Base-by-base conservation (phyloP, 2,797 vertebrate species). In the Iguana delicatissima region DNA sequence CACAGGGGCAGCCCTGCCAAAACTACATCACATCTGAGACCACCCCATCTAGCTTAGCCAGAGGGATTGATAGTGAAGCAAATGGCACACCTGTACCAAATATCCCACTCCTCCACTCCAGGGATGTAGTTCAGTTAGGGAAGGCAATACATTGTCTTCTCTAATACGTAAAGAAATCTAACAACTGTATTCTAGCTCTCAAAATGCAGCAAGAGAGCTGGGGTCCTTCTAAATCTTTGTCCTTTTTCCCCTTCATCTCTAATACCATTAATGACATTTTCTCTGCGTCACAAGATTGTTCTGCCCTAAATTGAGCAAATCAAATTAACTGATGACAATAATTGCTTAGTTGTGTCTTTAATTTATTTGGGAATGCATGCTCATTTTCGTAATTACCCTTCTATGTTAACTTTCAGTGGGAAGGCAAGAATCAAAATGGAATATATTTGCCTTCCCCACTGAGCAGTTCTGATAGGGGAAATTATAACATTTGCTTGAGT, bases 261-360 rank as follows among this genome's bases (percentile, higher is more conserved):
- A 80, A 64, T 79, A 18, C 64, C 72, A 72, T 22, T n/a, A 67
- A 10, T 29, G 80, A 86, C 77, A 72, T 89, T 92, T 91, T 91
- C 67, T 74, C 87, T 76, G 79, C 42, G 77, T 92, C 72, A 12
- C 3, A 29, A 87, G 72, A 89, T 83, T 84, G 89, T 92, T 91
- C 42, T 92, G 67, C 52, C 18, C 79, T 88, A 84, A 93, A 92
- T 9, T 86, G 69, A 86, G 6, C 2, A 92, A 88, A 89, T 1
- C 32, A 88, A 82, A 92, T 90, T 50, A 82, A 90, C 84, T 91
- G 84, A 59, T 7, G 90, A 42, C 76, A 91, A 50, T 59, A 92
- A 94, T 64, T 91, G 91, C 13, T 88, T 69, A 89, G 84, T 89
- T 93, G 16, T 89, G 14, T 87, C 52, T 93, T 83, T 89, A 86